Evolutionary conservation across 2,888 invertebrate genomes (phyloP), one percentile per base, ranked within the genome.

Genomic region (Mythimna loreyi): DNA sequence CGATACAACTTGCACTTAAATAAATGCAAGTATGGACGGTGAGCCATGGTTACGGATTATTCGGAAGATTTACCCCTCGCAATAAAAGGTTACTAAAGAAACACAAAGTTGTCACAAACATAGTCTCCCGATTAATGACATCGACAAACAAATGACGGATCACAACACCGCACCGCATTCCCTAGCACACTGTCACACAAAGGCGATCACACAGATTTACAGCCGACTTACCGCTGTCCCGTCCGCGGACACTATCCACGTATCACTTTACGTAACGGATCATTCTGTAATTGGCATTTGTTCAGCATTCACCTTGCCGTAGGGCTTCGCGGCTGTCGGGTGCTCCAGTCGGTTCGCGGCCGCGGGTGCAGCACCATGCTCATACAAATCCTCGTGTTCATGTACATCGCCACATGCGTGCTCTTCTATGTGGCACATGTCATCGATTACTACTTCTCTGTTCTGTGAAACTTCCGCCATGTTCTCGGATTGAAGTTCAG

Each of bases 331-430:
- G 58, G 62, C 50, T 21, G 40, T 19, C 40, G n/a, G 71, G 8
- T 28, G 21, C 33, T n/a, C n/a, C 87, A 88, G 90, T 89, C 81
- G 75, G 53, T 36, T 33, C 69, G 66, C 61, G 78, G 67, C 75
- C 69, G 63, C 68, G 67, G 56, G 76, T 63, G 62, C 19, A 72
- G 67, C 89, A 92, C 82, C 88, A 96, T 96, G 96, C 89, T 96
- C 88, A 94, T 96, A 19, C 96, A 96, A 80, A 95, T 96, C 55
- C 90, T 96, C 23, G 94, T 96, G 57, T 95, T 96, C 89, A 94
- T 96, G 93, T 96, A 96, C 89, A 94, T 96, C 65, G 94, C 91
- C 66, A 94, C 94, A 13, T 96, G 96, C 81, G 87, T 96, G 21
- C 75, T 96, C 58, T 95, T 96, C 86, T 96, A 96, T 83, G 92